These are phyloP conservation scores for Pachliopta kotzebuea DNA, from an alignment of 2,888 invertebrate genomes.

Conservation along the genomic window DNA sequence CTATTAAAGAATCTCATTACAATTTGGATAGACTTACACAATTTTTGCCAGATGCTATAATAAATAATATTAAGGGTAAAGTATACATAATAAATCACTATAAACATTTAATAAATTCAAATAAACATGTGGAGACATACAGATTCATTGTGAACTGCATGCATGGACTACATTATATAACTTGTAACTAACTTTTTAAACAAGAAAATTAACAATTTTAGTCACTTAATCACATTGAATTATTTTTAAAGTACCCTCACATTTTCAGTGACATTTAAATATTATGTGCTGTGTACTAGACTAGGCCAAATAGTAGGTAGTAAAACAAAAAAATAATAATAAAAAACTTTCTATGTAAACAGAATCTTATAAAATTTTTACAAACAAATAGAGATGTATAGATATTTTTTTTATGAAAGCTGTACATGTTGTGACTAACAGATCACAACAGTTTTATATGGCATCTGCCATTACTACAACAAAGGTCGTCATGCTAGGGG, in stretches of 20 bases:
- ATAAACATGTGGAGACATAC: slow-evolving; percentile 66
- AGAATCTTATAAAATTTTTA: too few relatives aligned
- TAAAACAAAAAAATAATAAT: background rate
- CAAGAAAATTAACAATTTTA: background rate
- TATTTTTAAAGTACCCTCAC: background rate
- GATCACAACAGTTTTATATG: background rate
- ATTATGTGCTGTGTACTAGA: background rate
- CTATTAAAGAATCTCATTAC: slow-evolving; percentile 71
- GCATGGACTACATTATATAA: slow-evolving; percentile 43
- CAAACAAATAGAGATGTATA: too few relatives aligned
- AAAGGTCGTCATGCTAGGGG: slow-evolving; percentile 12
- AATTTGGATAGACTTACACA: slow-evolving; percentile 60
- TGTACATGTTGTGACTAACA: too few relatives aligned
- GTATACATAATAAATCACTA: slow-evolving; percentile 50
- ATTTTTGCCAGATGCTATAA: slow-evolving; percentile 58
- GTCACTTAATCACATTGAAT: background rate
- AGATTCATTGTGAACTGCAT: slow-evolving; percentile 67
- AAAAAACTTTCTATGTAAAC: background rate
- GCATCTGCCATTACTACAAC: background rate
- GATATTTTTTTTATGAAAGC: background rate
- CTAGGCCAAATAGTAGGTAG: background rate
- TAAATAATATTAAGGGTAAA: slow-evolving; percentile 63
- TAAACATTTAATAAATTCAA: background rate
- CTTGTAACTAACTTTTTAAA: slow-evolving; percentile 1
- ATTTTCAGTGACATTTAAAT: background rate